These are phyloP conservation scores for Ernsta delagoae DNA, from an alignment of 2,888 invertebrate genomes.

Conservation along the genomic window DNA sequence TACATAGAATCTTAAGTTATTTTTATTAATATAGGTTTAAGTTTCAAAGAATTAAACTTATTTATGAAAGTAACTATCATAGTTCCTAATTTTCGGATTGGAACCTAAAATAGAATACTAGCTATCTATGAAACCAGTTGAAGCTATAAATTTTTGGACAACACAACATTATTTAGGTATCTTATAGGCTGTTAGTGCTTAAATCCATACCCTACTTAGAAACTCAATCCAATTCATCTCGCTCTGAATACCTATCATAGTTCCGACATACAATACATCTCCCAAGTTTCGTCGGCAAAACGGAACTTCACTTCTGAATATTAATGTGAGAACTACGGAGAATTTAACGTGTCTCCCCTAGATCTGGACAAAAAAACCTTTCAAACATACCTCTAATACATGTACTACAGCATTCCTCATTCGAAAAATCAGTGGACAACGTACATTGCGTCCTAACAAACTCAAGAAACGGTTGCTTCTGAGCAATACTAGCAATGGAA, in stretches of 20 bases:
- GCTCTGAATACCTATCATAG: constrained; percentile 30
- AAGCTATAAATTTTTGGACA: too few relatives aligned
- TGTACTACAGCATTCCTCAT: neutral
- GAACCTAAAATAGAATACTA: too few relatives aligned
- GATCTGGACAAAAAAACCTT: constrained; percentile 23
- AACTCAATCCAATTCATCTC: constrained; percentile 26
- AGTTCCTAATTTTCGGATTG: too few relatives aligned
- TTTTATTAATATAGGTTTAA: too few relatives aligned
- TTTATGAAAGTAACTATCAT: too few relatives aligned
- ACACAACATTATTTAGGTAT: too few relatives aligned
- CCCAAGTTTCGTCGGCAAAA: constrained; percentile 26
- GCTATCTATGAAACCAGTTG: too few relatives aligned
- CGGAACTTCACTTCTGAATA: constrained; percentile 41
- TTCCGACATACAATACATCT: constrained; percentile 33
- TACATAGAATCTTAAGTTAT: too few relatives aligned
- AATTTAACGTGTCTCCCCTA: constrained; percentile 37
- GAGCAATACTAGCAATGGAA: constrained; percentile 11
- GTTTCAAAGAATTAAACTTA: too few relatives aligned
- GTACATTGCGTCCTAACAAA: neutral
- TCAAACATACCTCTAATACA: neutral
- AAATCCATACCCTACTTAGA: constrained; percentile 22
- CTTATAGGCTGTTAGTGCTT: neutral
- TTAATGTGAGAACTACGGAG: constrained; percentile 39
- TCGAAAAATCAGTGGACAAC: neutral
- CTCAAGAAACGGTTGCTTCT: neutral